Evolutionary conservation across 2,113 vertebrate genomes (phyloP), one percentile per base, ranked within the genome.

Genomic region (Balaenoptera acutorostrata): DNA sequence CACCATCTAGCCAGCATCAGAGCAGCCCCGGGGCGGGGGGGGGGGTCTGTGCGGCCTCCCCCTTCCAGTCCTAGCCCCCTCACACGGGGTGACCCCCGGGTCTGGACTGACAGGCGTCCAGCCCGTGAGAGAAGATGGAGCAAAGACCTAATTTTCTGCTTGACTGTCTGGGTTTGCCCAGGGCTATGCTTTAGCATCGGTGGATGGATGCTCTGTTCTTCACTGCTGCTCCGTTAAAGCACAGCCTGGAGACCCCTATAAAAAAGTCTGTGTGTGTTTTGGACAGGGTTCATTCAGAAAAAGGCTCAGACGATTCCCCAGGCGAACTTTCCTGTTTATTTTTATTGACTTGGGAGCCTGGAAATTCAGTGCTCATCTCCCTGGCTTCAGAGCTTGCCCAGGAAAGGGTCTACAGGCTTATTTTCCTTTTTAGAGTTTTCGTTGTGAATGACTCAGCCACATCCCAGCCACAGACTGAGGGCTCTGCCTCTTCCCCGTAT

Each of bases 101-200:
- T 83, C n/a, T 88, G 59, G 66, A 78, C 52, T 74, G 52, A 33
- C 4, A 11, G 55, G 71, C 39, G 39, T 11, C 4, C 72, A 84
- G 39, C n/a, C 69, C 68, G 39, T 10, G 21, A 64, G 55, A 46
- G n/a, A 23, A 44, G 52, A 80, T 3, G 14, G 36, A 52, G n/a
- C 57, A 63, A 88, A 85, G 49, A 18, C n/a, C 72, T 68, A 46
- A 81, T 93, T 93, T 90, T 84, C 87, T 86, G 92, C 41, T 88
- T 57, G 23, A n/a, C 90, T 91, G 85, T 81, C n/a, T 89, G 11
- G 15, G 39, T 44, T 90, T 27, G 41, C 85, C 55, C 6, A 1
- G 64, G 86, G 68, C 44, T 61, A 11, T 41, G 29, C n/a, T 41
- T 75, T 57, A 82, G 64, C 8, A 27, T 20, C 52, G 68, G 81